phyloP scores from a whole-genome alignment of 2,888 invertebrate genomes.

The Cryptophagus acutangulus region DNA sequence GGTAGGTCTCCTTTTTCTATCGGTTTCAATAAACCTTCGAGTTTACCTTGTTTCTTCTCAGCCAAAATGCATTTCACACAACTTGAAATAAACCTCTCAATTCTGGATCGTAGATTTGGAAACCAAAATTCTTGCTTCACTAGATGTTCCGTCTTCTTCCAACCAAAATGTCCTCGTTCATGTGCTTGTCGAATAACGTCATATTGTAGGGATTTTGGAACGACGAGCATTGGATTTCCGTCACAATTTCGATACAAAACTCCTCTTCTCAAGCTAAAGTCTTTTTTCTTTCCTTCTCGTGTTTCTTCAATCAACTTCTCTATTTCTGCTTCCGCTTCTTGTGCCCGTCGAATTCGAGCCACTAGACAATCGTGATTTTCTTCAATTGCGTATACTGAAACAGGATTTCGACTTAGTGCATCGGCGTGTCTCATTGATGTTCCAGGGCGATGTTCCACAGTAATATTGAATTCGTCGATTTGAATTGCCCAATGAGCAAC shows the following conservation, averaged over 20 bases:
- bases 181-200: slow-evolving; percentile 5
- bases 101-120: slow-evolving; percentile 17
- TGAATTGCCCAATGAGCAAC: slow-evolving; percentile 22
- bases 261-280: neutral
- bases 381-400: neutral
- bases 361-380: neutral
- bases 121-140: slow-evolving; percentile 13
- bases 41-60: slow-evolving; percentile 28
- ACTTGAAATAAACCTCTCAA: slow-evolving; percentile 13
- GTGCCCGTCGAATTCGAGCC: neutral
- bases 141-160: slow-evolving; percentile 16
- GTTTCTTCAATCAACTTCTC: neutral
- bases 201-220: neutral
- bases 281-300: neutral
- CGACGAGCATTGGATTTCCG: neutral
- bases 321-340: neutral
- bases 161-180: slow-evolving; percentile 17
- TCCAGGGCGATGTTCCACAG: slow-evolving; percentile 26
- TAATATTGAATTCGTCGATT: slow-evolving; percentile 24
- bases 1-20: slow-evolving; percentile 31
- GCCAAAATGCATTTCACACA: slow-evolving; percentile 29
- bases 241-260: neutral
- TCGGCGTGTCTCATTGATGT: slow-evolving; percentile 26
- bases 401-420: slow-evolving; percentile 24
- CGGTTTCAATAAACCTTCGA: slow-evolving; percentile 27